These are phyloP conservation scores for Melanaphis sacchari DNA, from an alignment of 1,140 invertebrate genomes.

Conservation along the genomic window DNA sequence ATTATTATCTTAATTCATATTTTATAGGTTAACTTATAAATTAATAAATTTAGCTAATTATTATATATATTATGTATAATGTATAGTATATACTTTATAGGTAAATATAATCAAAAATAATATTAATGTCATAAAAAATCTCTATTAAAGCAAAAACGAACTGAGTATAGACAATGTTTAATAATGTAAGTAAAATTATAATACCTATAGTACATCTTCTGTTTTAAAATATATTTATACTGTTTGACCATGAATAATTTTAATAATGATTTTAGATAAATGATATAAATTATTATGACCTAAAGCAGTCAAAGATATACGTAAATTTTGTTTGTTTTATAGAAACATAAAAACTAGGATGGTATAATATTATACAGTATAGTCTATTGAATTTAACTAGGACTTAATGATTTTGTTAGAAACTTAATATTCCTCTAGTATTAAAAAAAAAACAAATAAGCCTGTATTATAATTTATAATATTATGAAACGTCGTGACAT, in stretches of 20 bases:
- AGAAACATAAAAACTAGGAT: neutral
- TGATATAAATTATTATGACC: neutral
- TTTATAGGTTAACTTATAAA: neutral
- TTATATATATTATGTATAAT: neutral
- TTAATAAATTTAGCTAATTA: neutral
- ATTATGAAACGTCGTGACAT: neutral
- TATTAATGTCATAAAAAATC: neutral
- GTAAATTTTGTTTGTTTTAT: neutral
- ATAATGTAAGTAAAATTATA: neutral
- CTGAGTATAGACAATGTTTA: neutral
- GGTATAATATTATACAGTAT: neutral
- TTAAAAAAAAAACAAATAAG: too few species aligned
- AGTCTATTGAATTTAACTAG: neutral
- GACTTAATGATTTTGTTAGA: neutral
- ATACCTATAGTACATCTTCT: neutral
- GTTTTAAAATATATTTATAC: neutral
- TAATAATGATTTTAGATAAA: neutral
- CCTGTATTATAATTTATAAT: neutral
- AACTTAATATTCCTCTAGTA: too few species aligned
- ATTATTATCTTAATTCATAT: neutral
- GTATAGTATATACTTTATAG: neutral
- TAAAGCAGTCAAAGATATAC: neutral
- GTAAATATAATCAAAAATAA: neutral
- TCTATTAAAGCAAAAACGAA: neutral
- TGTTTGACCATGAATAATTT: neutral